A percentile compares a stretch with the other conserved stretches of the same genome.
Evolutionary conservation across 1,140 invertebrate genomes (phyloP).

Genomic region (Zaprionus lachaisei): DNA sequence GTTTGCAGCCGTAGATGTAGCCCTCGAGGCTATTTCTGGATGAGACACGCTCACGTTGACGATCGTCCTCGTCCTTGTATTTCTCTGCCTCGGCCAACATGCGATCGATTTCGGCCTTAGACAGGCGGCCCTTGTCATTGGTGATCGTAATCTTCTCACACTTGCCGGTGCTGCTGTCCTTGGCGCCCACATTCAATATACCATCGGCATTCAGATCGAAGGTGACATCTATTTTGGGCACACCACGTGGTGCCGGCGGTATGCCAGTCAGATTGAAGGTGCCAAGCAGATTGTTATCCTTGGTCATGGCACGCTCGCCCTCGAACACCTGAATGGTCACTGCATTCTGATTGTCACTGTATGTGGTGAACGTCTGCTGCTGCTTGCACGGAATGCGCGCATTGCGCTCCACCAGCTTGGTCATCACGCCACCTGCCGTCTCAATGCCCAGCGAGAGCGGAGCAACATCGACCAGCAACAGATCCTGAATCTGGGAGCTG

Average conservation of each 20-base stretch:
- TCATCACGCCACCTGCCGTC: conserved; percentile 89
- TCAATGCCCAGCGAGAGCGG: conserved; percentile 90
- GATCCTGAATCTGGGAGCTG: conserved; percentile 90
- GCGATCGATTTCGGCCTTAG: conserved; percentile 95
- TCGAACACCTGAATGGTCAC: conserved; percentile 91
- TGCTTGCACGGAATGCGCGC: conserved; percentile 89
- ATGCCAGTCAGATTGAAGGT: conserved; percentile 91
- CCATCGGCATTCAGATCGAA: conserved; percentile 93
- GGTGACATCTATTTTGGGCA: conserved; percentile 88
- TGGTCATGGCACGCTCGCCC: conserved; percentile 91
- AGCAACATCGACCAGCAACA: conserved; percentile 90
- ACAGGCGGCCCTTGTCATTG: conserved; percentile 96
- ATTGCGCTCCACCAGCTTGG: conserved; percentile 88
- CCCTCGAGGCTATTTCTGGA: conserved; percentile 93
- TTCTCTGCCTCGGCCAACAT: conserved; percentile 94
- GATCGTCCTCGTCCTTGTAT: conserved; percentile 89
- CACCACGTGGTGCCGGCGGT: conserved; percentile 88
- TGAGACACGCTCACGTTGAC: conserved; percentile 88
- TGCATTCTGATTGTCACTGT: conserved; percentile 89
- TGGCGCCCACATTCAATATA: conserved; percentile 92
- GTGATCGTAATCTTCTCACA: conserved; percentile 93
- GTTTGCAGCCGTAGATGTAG: conserved; percentile 93
- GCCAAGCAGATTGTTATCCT: conserved; percentile 92
- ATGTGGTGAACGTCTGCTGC: conserved; percentile 88
- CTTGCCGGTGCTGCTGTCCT: conserved; percentile 91